Base-by-base conservation (phyloP, 2,888 invertebrate genomes). In the Cryptosula pallasiana region DNA sequence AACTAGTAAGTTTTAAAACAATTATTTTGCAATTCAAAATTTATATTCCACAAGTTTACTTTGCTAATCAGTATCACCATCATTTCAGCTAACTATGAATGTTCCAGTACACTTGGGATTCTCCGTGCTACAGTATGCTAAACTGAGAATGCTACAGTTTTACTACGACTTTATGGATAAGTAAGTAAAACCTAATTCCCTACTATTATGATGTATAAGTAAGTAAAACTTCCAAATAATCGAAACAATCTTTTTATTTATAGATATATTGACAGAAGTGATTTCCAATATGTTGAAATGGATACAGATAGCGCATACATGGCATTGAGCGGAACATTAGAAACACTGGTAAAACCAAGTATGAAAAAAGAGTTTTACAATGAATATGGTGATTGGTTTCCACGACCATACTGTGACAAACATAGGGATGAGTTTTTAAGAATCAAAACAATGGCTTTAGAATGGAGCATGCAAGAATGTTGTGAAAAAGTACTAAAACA, bases 361-460 rank as follows among this genome's bases (percentile, higher is more conserved):
- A 55, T 23, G 23, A 5, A 23, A 3, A 5, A 16, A 23, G 23
- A 55, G 55, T 55, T 55, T 25, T 55, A 23, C 25, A 3, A 5
- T 55, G 55, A 55, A 25, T 55, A 55, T 55, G 55, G 25, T 55
- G 25, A 55, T 23, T 55, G 55, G 55, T 55, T 55, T 55, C 23
- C 25, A 5, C 55, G 23, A 55, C 16, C 9, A 16, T 55, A 23
- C 25, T 55, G 55, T 55, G 55, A 55, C 5, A 55, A 3, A 3
- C 55, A 55, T 55, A 55, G 25, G 25, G 5, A 5, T 3, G 16
- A 55, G 5, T 55, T 55, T n/a, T 5, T 55, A 23, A 3, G 23
- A 55, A 23, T 20, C 25, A 55, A 55, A 55, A 3, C 23, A n/a
- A 16, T 3, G 5, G 5, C 5, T n/a, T 3, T 5, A 5, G 23